phyloP scores from a whole-genome alignment of 2,113 vertebrate species.

The Zosterops japonicus region DNA sequence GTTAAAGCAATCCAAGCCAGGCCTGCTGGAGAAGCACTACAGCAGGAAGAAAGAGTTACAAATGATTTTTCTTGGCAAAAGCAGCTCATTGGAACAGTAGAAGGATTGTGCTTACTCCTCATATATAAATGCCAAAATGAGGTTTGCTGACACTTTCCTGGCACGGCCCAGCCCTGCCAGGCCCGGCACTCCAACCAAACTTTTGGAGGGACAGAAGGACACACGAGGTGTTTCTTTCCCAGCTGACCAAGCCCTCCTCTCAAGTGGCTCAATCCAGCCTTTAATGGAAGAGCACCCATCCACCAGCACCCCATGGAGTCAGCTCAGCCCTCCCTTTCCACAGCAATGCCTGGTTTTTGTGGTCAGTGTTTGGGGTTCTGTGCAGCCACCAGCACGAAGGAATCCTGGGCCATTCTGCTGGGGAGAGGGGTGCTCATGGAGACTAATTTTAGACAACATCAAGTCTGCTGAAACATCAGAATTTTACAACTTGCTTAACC shows the following conservation, averaged over 20 bases:
- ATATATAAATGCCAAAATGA: slow-evolving; percentile 65
- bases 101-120: slow-evolving; percentile 71
- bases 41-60: slow-evolving; percentile 69
- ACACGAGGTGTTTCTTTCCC: neutral
- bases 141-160: slow-evolving; percentile 69
- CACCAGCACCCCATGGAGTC: accelerated
- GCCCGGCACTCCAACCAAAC: slow-evolving; percentile 1
- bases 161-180: slow-evolving; percentile 21
- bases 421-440: neutral
- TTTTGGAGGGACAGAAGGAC: slow-evolving; percentile 33
- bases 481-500: neutral
- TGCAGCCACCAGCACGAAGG: neutral
- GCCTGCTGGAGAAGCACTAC: slow-evolving; percentile 53
- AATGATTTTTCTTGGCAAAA: slow-evolving; percentile 77
- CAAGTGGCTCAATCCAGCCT: neutral
- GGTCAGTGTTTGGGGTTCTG: neutral
- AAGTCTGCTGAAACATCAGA: neutral
- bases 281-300: neutral
- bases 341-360: neutral
- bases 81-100: slow-evolving; percentile 61
- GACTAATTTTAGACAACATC: neutral
- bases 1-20: slow-evolving; percentile 54
- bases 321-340: neutral
- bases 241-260: neutral
- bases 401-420: neutral